Conservation (phyloP, 2,888 invertebrate species). For the Odontomyia ornata region DNA sequence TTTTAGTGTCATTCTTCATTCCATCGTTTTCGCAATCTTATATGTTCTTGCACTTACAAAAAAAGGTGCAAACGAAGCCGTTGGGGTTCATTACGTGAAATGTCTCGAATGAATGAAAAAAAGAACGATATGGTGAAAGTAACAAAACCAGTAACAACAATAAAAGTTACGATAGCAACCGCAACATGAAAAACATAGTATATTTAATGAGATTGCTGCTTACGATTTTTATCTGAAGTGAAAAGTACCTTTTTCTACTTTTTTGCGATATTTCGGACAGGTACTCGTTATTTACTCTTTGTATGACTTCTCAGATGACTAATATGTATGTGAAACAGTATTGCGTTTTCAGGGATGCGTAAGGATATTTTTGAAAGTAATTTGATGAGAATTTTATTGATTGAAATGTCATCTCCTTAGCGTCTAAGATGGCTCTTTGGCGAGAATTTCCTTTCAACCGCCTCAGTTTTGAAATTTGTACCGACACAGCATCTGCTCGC, state of each 20-base stretch:
- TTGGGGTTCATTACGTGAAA: conserved; percentile 36
- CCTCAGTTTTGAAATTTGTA: too few relatives aligned
- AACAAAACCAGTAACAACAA: background rate
- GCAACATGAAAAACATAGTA: background rate
- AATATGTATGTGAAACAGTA: background rate
- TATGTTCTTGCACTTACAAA: background rate
- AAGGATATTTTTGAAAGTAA: background rate
- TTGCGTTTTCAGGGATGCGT: background rate
- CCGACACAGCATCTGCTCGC: too few relatives aligned
- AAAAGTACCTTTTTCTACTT: background rate
- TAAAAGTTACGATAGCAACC: background rate
- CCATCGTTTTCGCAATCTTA: background rate
- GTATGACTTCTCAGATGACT: background rate
- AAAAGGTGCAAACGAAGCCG: conserved; percentile 19
- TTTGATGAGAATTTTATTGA: background rate
- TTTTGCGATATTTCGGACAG: background rate
- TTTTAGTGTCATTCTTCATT: background rate
- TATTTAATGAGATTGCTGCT: conserved; percentile 39
- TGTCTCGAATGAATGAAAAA: background rate
- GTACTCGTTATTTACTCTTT: background rate
- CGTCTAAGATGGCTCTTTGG: too few relatives aligned
- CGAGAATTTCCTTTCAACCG: too few relatives aligned
- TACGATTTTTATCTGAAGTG: conserved; percentile 20
- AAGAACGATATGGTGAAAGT: background rate
- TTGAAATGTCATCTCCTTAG: background rate